Evolutionary conservation across 2,797 vertebrate genomes (phyloP), one percentile per base, ranked within the genome.

Genomic region (Delichon dasypus): DNA sequence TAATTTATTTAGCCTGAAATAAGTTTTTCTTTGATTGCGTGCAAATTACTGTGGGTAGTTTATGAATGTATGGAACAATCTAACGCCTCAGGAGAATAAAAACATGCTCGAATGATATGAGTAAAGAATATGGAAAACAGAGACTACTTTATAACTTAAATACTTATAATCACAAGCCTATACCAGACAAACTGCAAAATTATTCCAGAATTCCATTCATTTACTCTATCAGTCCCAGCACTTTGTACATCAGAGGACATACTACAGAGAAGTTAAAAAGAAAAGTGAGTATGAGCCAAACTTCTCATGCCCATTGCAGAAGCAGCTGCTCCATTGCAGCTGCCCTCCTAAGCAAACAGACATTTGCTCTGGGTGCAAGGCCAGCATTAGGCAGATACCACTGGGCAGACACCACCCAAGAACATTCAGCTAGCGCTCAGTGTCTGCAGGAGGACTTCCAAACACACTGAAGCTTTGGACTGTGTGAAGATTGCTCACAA

Each of bases 1-100:
- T 17, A 71, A 74, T 80, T 93, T 95, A 85, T 85, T 84, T 64
- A 76, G 88, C 74, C 67, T 82, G 67, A 90, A 91, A 62, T 57
- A 70, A 66, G 60, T 45, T 91, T 80, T 40, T 19, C 75, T 71
- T 85, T 88, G 72, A 85, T 89, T 74, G 72, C 9, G n/a, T 48
- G 54, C 50, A 82, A 92, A 73, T 57, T 61, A 47, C 45, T 36
- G 10, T 5, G 18, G 11, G 22, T 15, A 40, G 38, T 89, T 93
- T 92, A 53, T 60, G 55, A 91, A 81, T 0, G 4, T 30, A 86
- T 16, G 21, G 64, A 88, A 89, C 47, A 93, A 30, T 68, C 42
- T 62, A 81, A 74, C 67, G 80, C 40, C 36, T 78, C 40, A 13
- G 23, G 26, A 91, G 73, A 89, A 88, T 47, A 75, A 92, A 92